Base-by-base conservation (phyloP, 2,113 vertebrate species). In the Myocastor coypus region DNA sequence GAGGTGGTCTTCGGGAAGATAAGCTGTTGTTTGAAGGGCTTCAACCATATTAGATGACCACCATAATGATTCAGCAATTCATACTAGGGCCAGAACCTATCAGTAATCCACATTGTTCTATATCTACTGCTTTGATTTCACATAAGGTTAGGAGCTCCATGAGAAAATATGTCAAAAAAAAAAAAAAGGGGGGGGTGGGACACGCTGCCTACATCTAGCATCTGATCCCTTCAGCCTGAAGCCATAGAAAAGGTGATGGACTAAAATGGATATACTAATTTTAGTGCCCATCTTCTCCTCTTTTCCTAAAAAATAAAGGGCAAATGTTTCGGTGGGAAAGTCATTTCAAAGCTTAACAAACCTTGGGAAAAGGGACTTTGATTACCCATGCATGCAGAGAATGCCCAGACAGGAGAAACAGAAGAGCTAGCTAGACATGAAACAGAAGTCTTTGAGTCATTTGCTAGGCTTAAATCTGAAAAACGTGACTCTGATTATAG, bases 381-480 rank as follows among this genome's bases (percentile, higher is more conserved):
- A 73, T 92, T 87, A 95, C 55, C 66, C 83, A 57, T 63, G 96
- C 71, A 30, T 24, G 52, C 14, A 11, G 82, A 94, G 46, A 92
- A 37, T 3, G 26, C 68, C 30, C 30, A 42, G 66, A 81, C 68
- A n/a, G 81, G 83, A 94, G 52, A 95, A 64, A 55, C 66, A 0
- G 6, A 63, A 81, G 85, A 95, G 7, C n/a, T 8, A 95, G 7
- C n/a, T 8, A 61, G 69, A 55, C 57, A 61, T 3, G 24, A 59
- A 89, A 52, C 82, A 82, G 69, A 85, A 75, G 64, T 34, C 82
- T 83, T 77, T 92, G 78, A 88, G 55, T 94, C 97, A 85, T 37
- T 91, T 37, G n/a, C 88, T 83, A 93, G 63, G 68, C 94, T 91
- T 89, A 91, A 96, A 96, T 96, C 95, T 81, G 83, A 95, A 96